phyloP scores from a whole-genome alignment of 2,888 invertebrate species.

The Creontiades dilutus region DNA sequence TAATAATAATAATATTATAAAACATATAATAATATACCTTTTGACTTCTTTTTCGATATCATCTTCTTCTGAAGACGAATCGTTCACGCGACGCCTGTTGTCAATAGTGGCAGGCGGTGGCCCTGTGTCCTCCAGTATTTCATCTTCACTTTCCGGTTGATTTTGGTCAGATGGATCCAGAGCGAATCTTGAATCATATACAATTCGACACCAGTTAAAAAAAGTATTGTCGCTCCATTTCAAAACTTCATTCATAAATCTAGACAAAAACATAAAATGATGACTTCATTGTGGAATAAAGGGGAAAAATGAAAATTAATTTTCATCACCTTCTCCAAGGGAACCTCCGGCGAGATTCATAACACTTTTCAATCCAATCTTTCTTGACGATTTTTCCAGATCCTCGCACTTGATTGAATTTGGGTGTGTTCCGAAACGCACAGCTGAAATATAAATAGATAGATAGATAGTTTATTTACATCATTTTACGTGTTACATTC shows the following conservation, averaged over 20 bases:
- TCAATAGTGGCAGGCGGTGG: constrained; percentile 57
- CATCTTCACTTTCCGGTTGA: constrained; percentile 81
- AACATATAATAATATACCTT: not conserved
- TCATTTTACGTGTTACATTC: too few relatives aligned
- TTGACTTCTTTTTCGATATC: constrained; percentile 80
- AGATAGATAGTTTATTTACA: too few relatives aligned
- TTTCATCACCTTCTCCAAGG: constrained; percentile 81
- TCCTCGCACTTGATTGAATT: constrained; percentile 86
- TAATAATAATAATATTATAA: too few relatives aligned
- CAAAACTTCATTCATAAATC: too few relatives aligned
- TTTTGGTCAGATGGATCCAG: constrained; percentile 80
- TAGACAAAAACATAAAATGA: too few relatives aligned
- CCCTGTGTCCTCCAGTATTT: constrained; percentile 79
- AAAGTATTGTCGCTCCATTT: too few relatives aligned
- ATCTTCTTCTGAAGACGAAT: constrained; percentile 79
- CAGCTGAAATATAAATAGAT: constrained; percentile 84
- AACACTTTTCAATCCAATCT: constrained; percentile 87
- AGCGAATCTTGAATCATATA: constrained; percentile 79
- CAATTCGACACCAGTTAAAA: too few relatives aligned
- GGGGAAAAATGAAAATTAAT: not conserved
- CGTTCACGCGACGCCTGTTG: constrained; percentile 67
- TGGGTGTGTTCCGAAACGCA: constrained; percentile 93
- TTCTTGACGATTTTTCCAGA: constrained; percentile 84
- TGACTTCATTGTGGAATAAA: too few relatives aligned
- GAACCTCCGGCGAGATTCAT: constrained; percentile 81